Conservation (phyloP, 2,888 invertebrate species). For the Osmoderma eremita region DNA sequence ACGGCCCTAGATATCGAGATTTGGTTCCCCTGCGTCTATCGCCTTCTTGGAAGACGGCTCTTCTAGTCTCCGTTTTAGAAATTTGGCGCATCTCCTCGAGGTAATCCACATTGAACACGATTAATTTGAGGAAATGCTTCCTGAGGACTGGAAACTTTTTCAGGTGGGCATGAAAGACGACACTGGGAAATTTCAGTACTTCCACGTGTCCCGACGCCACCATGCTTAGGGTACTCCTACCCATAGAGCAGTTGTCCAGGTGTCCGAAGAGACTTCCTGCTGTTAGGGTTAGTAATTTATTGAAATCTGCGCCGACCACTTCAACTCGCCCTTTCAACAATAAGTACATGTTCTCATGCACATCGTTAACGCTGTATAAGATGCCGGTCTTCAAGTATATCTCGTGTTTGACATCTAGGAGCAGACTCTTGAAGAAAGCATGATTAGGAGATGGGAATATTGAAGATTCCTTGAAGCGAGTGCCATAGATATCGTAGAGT, state of each 20-base stretch:
- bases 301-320: constrained; percentile 50
- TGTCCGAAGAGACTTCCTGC: constrained; percentile 51
- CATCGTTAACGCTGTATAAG: constrained; percentile 47
- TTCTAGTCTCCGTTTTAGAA: neutral
- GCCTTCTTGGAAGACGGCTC: neutral
- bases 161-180: constrained; percentile 45
- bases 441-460: constrained; percentile 43
- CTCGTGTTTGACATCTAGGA: constrained; percentile 43
- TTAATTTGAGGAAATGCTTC: constrained; percentile 42
- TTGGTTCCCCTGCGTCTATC: neutral
- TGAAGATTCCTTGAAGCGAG: constrained; percentile 37
- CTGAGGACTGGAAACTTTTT: constrained; percentile 44
- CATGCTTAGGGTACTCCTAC: constrained; percentile 49
- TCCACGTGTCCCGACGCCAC: constrained; percentile 51
- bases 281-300: constrained; percentile 45
- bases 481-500: constrained; percentile 46
- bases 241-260: constrained; percentile 45
- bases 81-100: constrained; percentile 29
- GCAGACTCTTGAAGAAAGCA: constrained; percentile 45
- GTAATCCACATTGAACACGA: constrained; percentile 47
- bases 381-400: constrained; percentile 42
- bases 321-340: constrained; percentile 49
- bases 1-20: neutral
- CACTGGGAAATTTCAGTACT: constrained; percentile 45
- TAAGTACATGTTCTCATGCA: constrained; percentile 47